phyloP scores from a whole-genome alignment of 2,888 invertebrate species.

The Cabera pusaria region DNA sequence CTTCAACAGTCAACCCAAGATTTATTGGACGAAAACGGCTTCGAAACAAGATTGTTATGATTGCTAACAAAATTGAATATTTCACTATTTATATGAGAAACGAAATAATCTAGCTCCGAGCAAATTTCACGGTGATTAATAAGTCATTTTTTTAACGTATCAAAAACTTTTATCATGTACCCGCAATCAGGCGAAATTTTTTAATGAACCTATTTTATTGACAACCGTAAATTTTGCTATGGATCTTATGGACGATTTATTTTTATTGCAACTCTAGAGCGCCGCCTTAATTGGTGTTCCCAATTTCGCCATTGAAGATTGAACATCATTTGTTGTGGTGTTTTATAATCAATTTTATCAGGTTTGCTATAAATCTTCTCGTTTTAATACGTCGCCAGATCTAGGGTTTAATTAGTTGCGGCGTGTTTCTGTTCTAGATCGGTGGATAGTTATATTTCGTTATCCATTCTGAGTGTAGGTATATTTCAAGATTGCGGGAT shows the following conservation, averaged over 20 bases:
- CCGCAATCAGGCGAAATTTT: constrained; percentile 55
- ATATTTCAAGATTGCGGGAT: constrained; percentile 65
- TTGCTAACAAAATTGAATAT: constrained; percentile 41
- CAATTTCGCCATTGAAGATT: constrained; percentile 40
- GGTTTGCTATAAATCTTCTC: constrained; percentile 55
- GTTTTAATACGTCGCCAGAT: constrained; percentile 44
- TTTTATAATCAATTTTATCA: constrained; percentile 42
- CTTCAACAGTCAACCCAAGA: constrained; percentile 36
- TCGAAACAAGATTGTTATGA: constrained; percentile 29
- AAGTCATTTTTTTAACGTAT: constrained; percentile 43
- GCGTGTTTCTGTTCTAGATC: constrained; percentile 61
- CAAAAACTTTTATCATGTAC: constrained; percentile 49
- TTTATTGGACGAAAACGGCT: constrained; percentile 29
- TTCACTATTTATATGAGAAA: constrained; percentile 42
- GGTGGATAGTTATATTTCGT: constrained; percentile 53
- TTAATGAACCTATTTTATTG: constrained; percentile 66
- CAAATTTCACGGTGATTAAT: constrained; percentile 50
- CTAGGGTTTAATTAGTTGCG: constrained; percentile 61
- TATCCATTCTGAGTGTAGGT: constrained; percentile 53
- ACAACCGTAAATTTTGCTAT: constrained; percentile 63
- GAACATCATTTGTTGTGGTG: constrained; percentile 40
- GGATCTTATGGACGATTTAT: constrained; percentile 56
- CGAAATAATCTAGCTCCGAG: constrained; percentile 34
- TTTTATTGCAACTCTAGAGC: constrained; percentile 50
- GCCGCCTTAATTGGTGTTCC: constrained; percentile 50